Conservation (phyloP, 2,888 invertebrate genomes). For the Sinodicranocentrus sp. region DNA sequence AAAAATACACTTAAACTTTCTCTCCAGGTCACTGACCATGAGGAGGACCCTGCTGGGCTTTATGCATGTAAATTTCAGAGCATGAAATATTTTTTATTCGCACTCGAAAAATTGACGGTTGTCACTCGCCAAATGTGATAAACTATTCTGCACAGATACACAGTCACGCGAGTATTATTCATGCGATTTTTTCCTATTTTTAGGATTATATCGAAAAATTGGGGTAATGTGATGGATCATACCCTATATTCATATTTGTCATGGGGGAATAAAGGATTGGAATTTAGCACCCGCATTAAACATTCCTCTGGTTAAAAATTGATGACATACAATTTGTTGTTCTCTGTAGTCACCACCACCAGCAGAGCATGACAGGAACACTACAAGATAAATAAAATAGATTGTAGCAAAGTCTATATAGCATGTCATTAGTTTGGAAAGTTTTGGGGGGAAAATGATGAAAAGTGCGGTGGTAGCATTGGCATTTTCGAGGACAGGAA, state of each 20-base stretch:
- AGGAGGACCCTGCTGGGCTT: no score
- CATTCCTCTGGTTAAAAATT: constrained; percentile 11
- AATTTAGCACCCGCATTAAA: no score
- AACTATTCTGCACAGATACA: not conserved
- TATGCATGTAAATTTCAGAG: no score
- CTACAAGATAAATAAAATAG: no score
- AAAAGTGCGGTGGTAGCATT: constrained; percentile 19
- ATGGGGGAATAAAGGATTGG: not conserved
- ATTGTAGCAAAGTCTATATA: not conserved
- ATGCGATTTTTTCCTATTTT: no score
- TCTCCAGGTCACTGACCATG: no score
- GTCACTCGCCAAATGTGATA: no score
- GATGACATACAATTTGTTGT: constrained; percentile 23
- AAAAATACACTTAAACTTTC: no score
- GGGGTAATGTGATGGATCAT: not conserved
- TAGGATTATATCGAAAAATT: no score
- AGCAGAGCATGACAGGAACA: not conserved
- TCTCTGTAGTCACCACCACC: not conserved
- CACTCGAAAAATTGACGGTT: no score
- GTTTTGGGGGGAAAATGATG: not conserved
- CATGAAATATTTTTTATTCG: no score
- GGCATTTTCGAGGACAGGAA: constrained; percentile 49
- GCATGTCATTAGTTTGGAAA: constrained; percentile 9
- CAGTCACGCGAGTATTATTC: no score
- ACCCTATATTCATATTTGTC: not conserved